phyloP scores from a whole-genome alignment of 2,888 invertebrate species.

The Habroteleia sp. region DNA sequence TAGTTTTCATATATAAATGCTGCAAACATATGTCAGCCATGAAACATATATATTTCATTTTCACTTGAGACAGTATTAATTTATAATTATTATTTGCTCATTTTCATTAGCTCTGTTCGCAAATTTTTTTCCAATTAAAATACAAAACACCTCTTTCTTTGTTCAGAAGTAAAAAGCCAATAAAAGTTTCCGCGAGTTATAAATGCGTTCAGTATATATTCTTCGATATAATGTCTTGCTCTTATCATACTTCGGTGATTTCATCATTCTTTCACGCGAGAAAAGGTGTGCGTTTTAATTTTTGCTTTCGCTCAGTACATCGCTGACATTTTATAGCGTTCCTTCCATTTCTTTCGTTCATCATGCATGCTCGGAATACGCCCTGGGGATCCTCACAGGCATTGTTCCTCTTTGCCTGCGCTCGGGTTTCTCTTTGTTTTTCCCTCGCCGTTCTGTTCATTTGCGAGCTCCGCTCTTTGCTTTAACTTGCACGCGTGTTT shows the following conservation, averaged over 20 bases:
- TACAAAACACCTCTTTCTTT: too few relatives aligned
- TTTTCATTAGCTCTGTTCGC: too few relatives aligned
- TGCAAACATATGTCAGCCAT: too few relatives aligned
- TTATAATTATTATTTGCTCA: too few relatives aligned
- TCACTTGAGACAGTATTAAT: too few relatives aligned
- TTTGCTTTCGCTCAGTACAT: constrained; percentile 35
- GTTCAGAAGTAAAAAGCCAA: background rate
- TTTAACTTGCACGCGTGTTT: constrained; percentile 34
- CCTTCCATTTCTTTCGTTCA: constrained; percentile 56
- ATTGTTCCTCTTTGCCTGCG: constrained; percentile 61
- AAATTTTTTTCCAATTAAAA: too few relatives aligned
- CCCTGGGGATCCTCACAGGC: constrained; percentile 63
- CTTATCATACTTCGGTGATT: constrained; percentile 30
- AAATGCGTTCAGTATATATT: constrained; percentile 1
- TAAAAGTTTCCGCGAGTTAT: background rate
- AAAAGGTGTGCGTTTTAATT: constrained; percentile 31
- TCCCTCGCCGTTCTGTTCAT: constrained; percentile 24
- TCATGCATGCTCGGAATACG: constrained; percentile 63
- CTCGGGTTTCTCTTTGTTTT: constrained; percentile 38
- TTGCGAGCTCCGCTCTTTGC: constrained; percentile 31
- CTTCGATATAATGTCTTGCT: constrained; percentile 8
- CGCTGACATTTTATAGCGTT: constrained; percentile 56
- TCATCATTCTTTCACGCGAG: constrained; percentile 24
- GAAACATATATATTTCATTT: too few relatives aligned
- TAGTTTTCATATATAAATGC: too few relatives aligned